Percentiles rank a stretch among this genome's conserved stretches.
Evolutionary conservation across 1,140 invertebrate genomes (phyloP).

Genomic region (Probaryconus sp.): DNA sequence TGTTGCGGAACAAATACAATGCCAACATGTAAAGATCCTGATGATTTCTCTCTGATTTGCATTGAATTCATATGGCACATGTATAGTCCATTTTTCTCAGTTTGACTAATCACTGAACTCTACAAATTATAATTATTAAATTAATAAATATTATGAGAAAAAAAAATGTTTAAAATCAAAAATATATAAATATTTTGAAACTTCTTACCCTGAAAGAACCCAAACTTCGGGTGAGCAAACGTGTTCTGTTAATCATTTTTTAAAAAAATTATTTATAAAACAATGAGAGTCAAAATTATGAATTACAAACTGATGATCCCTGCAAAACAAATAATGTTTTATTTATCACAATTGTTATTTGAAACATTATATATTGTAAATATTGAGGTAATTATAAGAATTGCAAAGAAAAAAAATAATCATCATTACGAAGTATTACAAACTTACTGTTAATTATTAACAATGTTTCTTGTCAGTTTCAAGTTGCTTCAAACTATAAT

Average conservation of each 20-base stretch:
- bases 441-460: no score
- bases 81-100: slow-evolving; percentile 48
- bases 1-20: slow-evolving; percentile 99
- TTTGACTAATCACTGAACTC: slow-evolving; percentile 56
- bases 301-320: no score
- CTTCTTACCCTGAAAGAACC: slow-evolving; percentile 49
- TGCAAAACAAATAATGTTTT: no score
- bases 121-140: slow-evolving; percentile 47
- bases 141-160: slow-evolving; percentile 14
- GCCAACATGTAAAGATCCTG: slow-evolving; percentile 91
- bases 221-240: slow-evolving; percentile 56
- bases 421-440: no score
- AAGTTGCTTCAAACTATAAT: no score
- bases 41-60: slow-evolving; percentile 80
- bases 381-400: no score
- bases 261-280: no score
- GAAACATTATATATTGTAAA: no score
- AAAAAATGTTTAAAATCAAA: slow-evolving; percentile 5
- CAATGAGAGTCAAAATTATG: no score
- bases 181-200: slow-evolving; percentile 5
- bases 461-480: no score
- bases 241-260: slow-evolving; percentile 61
- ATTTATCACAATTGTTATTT: no score
- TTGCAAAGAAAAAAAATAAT: no score
- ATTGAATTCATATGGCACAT: slow-evolving; percentile 47